Conservation (phyloP, 1,140 invertebrate genomes). For the Globodera rostochiensis region DNA sequence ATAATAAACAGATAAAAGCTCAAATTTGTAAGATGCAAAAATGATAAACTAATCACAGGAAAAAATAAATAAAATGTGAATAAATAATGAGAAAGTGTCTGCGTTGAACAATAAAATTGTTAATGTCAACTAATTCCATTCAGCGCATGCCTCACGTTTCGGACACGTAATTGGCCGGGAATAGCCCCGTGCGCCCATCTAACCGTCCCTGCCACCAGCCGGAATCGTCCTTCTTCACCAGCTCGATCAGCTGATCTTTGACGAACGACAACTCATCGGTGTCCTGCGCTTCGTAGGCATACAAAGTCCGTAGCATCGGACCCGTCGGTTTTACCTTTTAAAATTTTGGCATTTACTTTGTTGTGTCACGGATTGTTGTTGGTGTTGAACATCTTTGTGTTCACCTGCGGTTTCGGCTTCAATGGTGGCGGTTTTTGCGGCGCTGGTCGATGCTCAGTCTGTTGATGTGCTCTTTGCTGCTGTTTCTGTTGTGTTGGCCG, state of each 20-base stretch:
- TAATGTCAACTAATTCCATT: too few species aligned
- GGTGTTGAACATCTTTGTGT: not conserved
- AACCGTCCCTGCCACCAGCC: conserved; percentile 76
- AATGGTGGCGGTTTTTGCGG: conserved; percentile 44
- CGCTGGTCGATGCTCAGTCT: conserved; percentile 32
- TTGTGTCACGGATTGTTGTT: not conserved
- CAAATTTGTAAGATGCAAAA: too few species aligned
- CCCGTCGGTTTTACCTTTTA: conserved; percentile 66
- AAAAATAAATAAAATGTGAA: too few species aligned
- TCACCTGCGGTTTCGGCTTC: conserved; percentile 66
- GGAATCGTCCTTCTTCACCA: conserved; percentile 74
- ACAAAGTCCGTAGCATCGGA: conserved; percentile 72
- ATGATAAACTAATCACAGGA: too few species aligned
- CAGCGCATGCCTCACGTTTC: conserved; percentile 56
- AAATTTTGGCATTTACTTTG: not conserved
- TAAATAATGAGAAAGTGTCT: too few species aligned
- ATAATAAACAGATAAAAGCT: too few species aligned
- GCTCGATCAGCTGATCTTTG: conserved; percentile 73
- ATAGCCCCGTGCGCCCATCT: conserved; percentile 72
- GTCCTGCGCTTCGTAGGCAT: conserved; percentile 75
- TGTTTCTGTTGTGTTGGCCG: not conserved
- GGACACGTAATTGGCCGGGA: conserved; percentile 75
- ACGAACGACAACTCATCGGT: conserved; percentile 74
- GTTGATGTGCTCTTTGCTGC: not conserved
- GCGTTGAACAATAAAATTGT: too few species aligned